A percentile compares a stretch with the other conserved stretches of the same genome.
phyloP scores from a whole-genome alignment of 2,888 invertebrate species.

The Catotricha subobsoleta region DNA sequence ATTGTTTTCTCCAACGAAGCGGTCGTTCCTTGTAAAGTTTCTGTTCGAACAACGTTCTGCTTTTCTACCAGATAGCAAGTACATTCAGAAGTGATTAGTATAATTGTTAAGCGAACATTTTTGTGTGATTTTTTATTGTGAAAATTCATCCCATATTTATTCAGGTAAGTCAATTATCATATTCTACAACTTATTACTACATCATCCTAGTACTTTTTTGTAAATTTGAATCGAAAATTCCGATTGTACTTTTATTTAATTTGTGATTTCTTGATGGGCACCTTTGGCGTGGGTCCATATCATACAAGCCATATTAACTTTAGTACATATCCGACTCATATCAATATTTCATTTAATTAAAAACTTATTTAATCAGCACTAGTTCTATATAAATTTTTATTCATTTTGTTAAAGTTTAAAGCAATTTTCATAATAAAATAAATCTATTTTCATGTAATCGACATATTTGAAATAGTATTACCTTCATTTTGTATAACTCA shows the following conservation, averaged over 20 bases:
- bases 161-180: conserved; percentile 1
- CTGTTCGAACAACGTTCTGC: no score
- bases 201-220: conserved; percentile 2
- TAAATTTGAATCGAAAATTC: not conserved
- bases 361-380: not conserved
- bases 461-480: conserved; percentile 1
- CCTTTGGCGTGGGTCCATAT: conserved; percentile 6
- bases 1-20: no score
- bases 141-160: not conserved
- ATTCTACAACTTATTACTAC: conserved; percentile 1
- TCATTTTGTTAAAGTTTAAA: no score
- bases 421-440: no score
- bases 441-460: no score
- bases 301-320: not conserved
- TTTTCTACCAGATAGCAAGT: no score
- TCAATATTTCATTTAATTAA: not conserved
- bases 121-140: not conserved
- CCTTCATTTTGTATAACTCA: not conserved
- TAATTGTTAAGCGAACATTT: not conserved
- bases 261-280: conserved; percentile 6
- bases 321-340: not conserved
- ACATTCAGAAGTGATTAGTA: not conserved
- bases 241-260: not conserved
- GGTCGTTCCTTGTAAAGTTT: no score
- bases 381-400: no score